Evolutionary conservation across 2,888 invertebrate species (phyloP).

Genomic region (Orthosia gracilis): DNA sequence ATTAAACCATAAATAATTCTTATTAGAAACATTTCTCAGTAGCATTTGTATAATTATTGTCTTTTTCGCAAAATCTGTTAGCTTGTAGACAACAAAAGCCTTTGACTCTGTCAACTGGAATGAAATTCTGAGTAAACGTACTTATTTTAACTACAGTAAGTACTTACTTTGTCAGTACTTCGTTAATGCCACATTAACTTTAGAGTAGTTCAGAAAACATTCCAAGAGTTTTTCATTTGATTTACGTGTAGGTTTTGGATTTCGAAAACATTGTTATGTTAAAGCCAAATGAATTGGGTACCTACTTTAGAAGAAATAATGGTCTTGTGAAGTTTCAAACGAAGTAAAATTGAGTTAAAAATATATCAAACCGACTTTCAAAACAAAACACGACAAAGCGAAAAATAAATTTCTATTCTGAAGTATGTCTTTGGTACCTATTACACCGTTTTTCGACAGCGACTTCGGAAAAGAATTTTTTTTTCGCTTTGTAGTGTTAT

Average conservation of each 20-base stretch:
- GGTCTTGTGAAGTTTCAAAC: not conserved
- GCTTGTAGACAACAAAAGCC: slow-evolving; percentile 17
- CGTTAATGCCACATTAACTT: slow-evolving; percentile 10
- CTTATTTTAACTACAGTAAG: not conserved
- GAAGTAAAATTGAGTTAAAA: not conserved
- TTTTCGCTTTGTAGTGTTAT: too few relatives aligned
- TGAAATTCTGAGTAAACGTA: not conserved
- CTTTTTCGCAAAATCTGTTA: not conserved
- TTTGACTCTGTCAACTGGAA: slow-evolving; percentile 13
- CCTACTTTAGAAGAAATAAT: slow-evolving; percentile 8
- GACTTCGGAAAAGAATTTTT: too few relatives aligned
- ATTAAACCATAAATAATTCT: not conserved
- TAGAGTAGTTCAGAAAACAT: slow-evolving; percentile 6
- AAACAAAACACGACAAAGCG: too few relatives aligned
- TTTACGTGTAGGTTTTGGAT: slow-evolving; percentile 3
- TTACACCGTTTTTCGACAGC: too few relatives aligned
- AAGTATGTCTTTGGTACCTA: too few relatives aligned
- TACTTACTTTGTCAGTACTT: slow-evolving; percentile 1
- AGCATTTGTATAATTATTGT: not conserved
- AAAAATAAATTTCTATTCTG: too few relatives aligned
- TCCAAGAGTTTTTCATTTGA: not conserved
- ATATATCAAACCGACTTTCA: too few relatives aligned
- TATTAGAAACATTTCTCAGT: not conserved
- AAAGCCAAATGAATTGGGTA: slow-evolving; percentile 11
- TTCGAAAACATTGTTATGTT: not conserved